These are phyloP conservation scores for Luidia sarsii DNA, from an alignment of 53 echinoderm and acorn worm species.

Conservation along the genomic window DNA sequence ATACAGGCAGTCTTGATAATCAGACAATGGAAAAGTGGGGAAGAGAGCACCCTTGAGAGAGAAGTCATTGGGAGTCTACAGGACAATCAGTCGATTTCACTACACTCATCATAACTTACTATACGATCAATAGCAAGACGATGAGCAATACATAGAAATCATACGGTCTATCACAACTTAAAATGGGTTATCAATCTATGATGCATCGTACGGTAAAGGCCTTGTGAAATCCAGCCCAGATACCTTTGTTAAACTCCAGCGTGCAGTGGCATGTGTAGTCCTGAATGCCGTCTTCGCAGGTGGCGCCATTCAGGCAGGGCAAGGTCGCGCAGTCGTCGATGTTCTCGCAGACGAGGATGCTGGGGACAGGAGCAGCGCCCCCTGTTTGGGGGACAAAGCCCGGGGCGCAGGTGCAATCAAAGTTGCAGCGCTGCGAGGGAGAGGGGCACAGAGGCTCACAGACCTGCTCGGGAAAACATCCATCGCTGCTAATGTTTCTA, in stretches of 20 bases:
- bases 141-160: too few species aligned
- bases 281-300: slow-evolving; percentile 87
- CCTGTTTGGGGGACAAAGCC: slow-evolving; percentile 59
- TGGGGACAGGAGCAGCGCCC: slow-evolving; percentile 8
- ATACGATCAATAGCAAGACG: too few species aligned
- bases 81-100: too few species aligned
- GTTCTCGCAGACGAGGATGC: slow-evolving; percentile 74
- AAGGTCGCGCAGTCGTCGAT: slow-evolving; percentile 81
- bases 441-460: slow-evolving; percentile 82
- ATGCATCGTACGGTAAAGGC: neutral
- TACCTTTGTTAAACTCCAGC: slow-evolving; percentile 93
- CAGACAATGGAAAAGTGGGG: too few species aligned
- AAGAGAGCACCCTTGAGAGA: too few species aligned
- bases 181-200: neutral
- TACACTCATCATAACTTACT: too few species aligned
- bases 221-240: too few species aligned
- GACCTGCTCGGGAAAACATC: slow-evolving; percentile 79
- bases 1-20: too few species aligned
- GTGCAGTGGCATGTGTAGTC: slow-evolving; percentile 94
- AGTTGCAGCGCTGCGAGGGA: slow-evolving; percentile 86
- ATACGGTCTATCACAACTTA: too few species aligned
- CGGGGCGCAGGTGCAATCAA: slow-evolving; percentile 83
- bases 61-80: too few species aligned
- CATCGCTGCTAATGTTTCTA: slow-evolving; percentile 86
- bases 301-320: slow-evolving; percentile 93